Base-by-base conservation (phyloP, 2,797 vertebrate genomes). In the Bradypodion ventrale region DNA sequence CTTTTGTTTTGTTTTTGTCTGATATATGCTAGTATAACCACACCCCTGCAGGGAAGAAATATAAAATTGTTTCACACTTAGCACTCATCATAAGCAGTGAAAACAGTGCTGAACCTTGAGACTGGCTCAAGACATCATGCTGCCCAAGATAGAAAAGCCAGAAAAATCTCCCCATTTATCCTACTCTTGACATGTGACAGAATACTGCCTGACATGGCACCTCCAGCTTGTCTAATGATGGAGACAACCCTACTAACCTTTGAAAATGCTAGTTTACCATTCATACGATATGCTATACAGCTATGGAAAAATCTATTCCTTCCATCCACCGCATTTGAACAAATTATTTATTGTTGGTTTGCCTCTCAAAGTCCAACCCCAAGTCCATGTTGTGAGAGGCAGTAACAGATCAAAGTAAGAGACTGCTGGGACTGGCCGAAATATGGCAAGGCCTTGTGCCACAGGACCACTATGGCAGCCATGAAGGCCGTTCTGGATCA, bases 81-180 rank as follows among this genome's bases (percentile, higher is more conserved):
- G 12, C 29, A 87, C 63, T 87, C 88, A 44, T 52, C 69, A 73
- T 8, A 80, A 5, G 1, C 27, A 40, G 2, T 73, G 76, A 84
- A 84, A 46, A 49, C 23, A 46, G 27, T 81, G 42, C 3, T 19
- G 6, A 69, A 40, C 12, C 13, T 37, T 32, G 35, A 16, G 32
- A 16, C 19, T 16, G 35, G 65, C 3, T 68, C 65, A 68, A 68
- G 15, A 40, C 7, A 70, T 35, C 40, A 8, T 70, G 35, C 35
- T 40, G 37, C 37, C 37, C 10, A 9, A 70, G 68, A 2, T 35
- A 32, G 65, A 68, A 3, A n/a, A 68, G 32, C 23, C 37, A 70
- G 37, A 40, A 1, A 37, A 37, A 10, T 23, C 37, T n/a, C 19
- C 21, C 7, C 37, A 40, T 37, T 10, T 8, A 70, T 8, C 3